These are phyloP conservation scores for Drosophila tanythrix DNA, from an alignment of 2,888 invertebrate species.

Conservation along the genomic window DNA sequence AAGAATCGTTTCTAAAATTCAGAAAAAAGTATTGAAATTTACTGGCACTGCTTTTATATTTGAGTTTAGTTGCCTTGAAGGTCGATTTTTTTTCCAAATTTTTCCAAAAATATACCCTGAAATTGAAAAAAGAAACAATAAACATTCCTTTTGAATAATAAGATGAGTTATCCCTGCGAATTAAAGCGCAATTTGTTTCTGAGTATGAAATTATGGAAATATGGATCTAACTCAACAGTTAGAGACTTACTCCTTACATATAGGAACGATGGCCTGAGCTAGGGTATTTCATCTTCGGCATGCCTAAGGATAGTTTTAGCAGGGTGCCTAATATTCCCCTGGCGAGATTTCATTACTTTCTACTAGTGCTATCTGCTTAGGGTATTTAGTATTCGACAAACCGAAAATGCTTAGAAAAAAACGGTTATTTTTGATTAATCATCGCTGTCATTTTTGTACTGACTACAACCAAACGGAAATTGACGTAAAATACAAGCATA, in stretches of 20 bases:
- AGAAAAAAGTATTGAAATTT: background rate
- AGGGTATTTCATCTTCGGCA: background rate
- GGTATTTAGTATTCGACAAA: slow-evolving; percentile 9
- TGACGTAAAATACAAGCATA: slow-evolving; percentile 44
- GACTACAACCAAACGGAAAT: slow-evolving; percentile 49
- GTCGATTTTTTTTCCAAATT: too few relatives aligned
- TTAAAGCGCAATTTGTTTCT: background rate
- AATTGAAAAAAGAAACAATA: too few relatives aligned
- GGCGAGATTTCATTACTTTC: background rate
- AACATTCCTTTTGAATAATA: too few relatives aligned
- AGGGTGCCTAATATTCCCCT: background rate
- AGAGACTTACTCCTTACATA: background rate
- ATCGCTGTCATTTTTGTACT: slow-evolving; percentile 25
- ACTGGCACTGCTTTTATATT: too few relatives aligned
- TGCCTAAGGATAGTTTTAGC: background rate
- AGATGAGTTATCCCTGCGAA: background rate
- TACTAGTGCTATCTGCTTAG: background rate
- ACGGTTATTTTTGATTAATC: slow-evolving; percentile 25
- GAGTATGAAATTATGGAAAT: background rate
- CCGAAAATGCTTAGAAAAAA: background rate
- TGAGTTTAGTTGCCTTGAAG: too few relatives aligned
- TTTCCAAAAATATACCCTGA: too few relatives aligned
- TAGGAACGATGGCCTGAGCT: background rate
- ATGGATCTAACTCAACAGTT: background rate
- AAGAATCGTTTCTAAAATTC: background rate